Evolutionary conservation across 1,140 invertebrate species (phyloP), one percentile per base, ranked within the genome.

Genomic region (Sarcophaga bullata): DNA sequence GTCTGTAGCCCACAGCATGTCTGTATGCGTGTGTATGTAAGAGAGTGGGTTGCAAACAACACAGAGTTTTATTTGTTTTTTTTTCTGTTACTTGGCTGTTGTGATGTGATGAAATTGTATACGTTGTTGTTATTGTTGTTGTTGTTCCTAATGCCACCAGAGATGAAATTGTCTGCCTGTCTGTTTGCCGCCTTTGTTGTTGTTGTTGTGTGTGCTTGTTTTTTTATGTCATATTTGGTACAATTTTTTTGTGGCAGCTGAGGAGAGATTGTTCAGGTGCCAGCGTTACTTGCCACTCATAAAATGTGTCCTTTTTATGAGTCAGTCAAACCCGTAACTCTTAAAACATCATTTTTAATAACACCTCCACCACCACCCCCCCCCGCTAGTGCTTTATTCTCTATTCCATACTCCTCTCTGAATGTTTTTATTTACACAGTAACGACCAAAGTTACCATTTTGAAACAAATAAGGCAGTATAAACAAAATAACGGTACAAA

Each of bases 231-330:
- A 25, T 68, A 68, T 68, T 68, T 68, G 19, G 62, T 19, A 19
- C 17, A 68, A n/a, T 62, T 62, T 68, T 25, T n/a, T 49, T 47
- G 58, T 62, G 58, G 1, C 62, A 72, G 37, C 9, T 72, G 6
- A n/a, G n/a, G 6, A 25, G 37, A 78, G 17, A 78, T 78, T 78
- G 75, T 78, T 48, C 50, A 78, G 75, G 75, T 78, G 75, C 25
- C 25, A 37, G 48, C 50, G 48, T 78, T 10, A 46, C 17, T 78
- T 78, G 17, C 75, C 75, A 11, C 75, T 78, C 75, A 78, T 78
- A 78, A 78, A 78, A 78, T 78, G 50, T 78, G 75, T 78, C 75
- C 75, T 78, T 78, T 37, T 78, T 78, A 78, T 78, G 75, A 78
- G 75, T 78, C 75, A 78, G 62, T n/a, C 17, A 37, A 37, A 37